Base-by-base conservation (phyloP, 2,797 vertebrate species). In the Artibeus lituratus region DNA sequence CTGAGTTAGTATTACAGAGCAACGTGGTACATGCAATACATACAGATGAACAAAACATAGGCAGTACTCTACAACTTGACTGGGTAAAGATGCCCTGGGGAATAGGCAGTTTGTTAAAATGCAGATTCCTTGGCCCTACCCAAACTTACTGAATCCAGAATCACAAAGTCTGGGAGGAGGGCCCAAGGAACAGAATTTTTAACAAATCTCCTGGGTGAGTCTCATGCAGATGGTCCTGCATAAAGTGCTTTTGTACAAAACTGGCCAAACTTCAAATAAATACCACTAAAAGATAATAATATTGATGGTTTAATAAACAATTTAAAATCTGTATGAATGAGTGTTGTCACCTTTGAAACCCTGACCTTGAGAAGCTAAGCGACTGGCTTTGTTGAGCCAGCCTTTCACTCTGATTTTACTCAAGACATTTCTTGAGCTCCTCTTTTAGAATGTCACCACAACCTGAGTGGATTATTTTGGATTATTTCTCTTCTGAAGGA, bases 171-270 rank as follows among this genome's bases (percentile, higher is more conserved):
- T 59, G 39, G 81, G 44, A 86, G 16, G 26, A 77, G 4, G 53
- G 22, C 29, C 55, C n/a, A 70, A n/a, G 39, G 91, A 90, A 87
- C 4, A 53, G n/a, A 89, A 88, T 85, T 96, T 85, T 93, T 29
- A 91, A 86, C 37, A 74, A 53, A 84, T 69, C 16, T 92, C 67
- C 70, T 76, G 22, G 19, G 47, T 88, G n/a, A 90, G 82, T 90
- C 42, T 95, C 67, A 81, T 24, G 8, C 6, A 67, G 19, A 24
- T 83, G 21, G 53, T 77, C 47, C 32, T 78, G 22, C 3, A 22
- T 82, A 90, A 93, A 85, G 35, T 76, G 29, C 29, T 70, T 8
- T 19, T 90, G 26, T 11, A 18, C 67, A 51, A 57, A 73, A 59
- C 70, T 74, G 51, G 78, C 7, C 18, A 65, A 10, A 53, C 26